Evolutionary conservation across 2,888 invertebrate genomes (phyloP).

Genomic region (Nyleta sp.): DNA sequence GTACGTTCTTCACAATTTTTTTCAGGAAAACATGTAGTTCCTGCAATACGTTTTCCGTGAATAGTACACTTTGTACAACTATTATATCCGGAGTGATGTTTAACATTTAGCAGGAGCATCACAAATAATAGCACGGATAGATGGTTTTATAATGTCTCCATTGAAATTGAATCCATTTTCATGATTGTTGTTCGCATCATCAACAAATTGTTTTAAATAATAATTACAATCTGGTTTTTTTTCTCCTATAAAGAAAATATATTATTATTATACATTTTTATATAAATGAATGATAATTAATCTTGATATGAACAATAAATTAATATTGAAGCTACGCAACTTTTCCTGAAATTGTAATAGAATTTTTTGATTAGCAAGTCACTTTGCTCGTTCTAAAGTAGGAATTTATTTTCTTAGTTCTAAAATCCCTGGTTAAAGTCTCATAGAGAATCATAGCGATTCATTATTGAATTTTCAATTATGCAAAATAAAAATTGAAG

Average conservation of each 20-base stretch:
- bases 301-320: too few relatives aligned
- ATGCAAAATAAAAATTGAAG: too few relatives aligned
- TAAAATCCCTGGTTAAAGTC: too few relatives aligned
- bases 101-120: conserved; percentile 12
- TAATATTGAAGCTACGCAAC: too few relatives aligned
- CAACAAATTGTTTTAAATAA: conserved; percentile 6
- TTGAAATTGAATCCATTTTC: conserved; percentile 1
- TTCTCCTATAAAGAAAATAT: not conserved
- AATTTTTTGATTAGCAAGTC: too few relatives aligned
- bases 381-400: too few relatives aligned
- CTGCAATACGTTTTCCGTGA: not conserved
- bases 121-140: not conserved
- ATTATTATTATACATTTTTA: too few relatives aligned
- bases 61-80: conserved; percentile 8
- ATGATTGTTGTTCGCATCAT: not conserved
- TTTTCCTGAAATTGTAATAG: too few relatives aligned
- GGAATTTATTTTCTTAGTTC: too few relatives aligned
- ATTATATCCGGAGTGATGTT: conserved; percentile 1
- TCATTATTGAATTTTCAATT: too few relatives aligned
- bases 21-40: not conserved
- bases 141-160: not conserved
- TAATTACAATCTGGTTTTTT: conserved; percentile 1
- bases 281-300: too few relatives aligned
- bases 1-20: not conserved
- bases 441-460: too few relatives aligned